Evolutionary conservation across 2,888 invertebrate genomes (phyloP), one percentile per base, ranked within the genome.

Genomic region (Stramonita haemastoma): DNA sequence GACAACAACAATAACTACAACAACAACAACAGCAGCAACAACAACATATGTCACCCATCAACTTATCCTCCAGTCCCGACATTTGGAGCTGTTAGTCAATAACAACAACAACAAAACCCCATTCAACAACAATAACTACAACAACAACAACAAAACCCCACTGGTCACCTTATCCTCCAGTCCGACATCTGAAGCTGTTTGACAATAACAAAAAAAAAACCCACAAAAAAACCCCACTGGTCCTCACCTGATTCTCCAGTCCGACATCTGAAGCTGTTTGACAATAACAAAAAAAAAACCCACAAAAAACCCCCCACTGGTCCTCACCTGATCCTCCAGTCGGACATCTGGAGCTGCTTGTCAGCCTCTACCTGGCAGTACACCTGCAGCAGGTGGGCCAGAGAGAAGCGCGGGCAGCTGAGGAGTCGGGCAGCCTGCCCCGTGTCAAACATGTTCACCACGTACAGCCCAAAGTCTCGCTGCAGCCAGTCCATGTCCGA

Each of bases 401-500:
- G 95, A 6, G 98, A 98, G 0, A 97, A 96, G 29, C 97, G 97
- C 0, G 97, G 96, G 91, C 98, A 96, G 46, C 97, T 97, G 0
- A 99, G 96, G 4, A 97, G 96, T 92, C 97, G 97, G 0, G 98
- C 97, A 0, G 99, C 99, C 95, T 98, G 97, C 95, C 98, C 97
- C 0, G 99, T 99, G 96, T 99, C 99, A 95, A 99, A 99, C 97
- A 99, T 97, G 93, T 99, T 99, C 0, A 99, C 99, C 4, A 99
- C 96, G 95, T 99, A 99, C 1, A 99, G 95, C 0, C 98, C 98
- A 89, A 99, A 97, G 97, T 99, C 99, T 29, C 98, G 97, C 96
- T 99, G 99, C 60, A 99, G 96, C 99, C 99, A 99, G 66, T 97
- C 96, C 32, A 99, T 97, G 95, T 99, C 99, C 90, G 95, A 96